A percentile compares a stretch with the other conserved stretches of the same genome.
These are phyloP conservation scores for Varanus salvator DNA, from an alignment of 2,113 vertebrate genomes.

Conservation along the genomic window DNA sequence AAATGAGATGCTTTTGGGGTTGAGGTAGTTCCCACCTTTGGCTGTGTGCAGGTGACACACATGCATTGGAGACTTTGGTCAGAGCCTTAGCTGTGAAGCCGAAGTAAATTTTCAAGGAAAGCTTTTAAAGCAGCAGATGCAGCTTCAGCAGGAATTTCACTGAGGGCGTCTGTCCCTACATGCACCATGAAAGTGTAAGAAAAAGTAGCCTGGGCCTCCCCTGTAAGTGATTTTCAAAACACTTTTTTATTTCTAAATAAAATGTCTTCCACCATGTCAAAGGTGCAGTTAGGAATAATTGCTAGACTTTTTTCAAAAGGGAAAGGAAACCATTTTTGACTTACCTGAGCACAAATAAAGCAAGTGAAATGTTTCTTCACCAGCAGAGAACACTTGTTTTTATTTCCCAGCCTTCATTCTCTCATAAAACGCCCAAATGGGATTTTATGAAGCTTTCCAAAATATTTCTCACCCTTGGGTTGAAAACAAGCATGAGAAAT, in stretches of 20 bases:
- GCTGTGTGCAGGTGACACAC: background rate
- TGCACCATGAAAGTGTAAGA: background rate
- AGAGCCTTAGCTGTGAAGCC: background rate
- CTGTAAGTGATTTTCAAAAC: conserved; percentile 6
- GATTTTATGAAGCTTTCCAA: conserved; percentile 46
- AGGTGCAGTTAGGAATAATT: conserved; percentile 18
- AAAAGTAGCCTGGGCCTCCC: conserved; percentile 15
- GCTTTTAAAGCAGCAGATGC: background rate
- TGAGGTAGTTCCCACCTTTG: background rate
- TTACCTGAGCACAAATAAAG: conserved; percentile 40
- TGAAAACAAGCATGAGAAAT: conserved; percentile 52
- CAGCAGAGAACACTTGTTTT: conserved; percentile 23
- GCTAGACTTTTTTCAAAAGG: conserved; percentile 13
- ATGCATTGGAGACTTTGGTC: background rate
- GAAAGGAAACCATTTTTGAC: background rate
- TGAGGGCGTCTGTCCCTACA: background rate
- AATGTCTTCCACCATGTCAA: conserved; percentile 23
- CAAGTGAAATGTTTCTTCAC: conserved; percentile 35
- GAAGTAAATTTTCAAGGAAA: background rate
- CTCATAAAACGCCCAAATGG: conserved; percentile 45
- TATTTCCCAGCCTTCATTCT: conserved; percentile 16
- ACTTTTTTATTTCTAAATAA: conserved; percentile 35
- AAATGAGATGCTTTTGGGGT: background rate
- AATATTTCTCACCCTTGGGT: conserved; percentile 28
- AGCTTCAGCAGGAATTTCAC: background rate